Evolutionary conservation across 23 tunicate species (phyloP).

Genomic region (Halocynthia roretzi): DNA sequence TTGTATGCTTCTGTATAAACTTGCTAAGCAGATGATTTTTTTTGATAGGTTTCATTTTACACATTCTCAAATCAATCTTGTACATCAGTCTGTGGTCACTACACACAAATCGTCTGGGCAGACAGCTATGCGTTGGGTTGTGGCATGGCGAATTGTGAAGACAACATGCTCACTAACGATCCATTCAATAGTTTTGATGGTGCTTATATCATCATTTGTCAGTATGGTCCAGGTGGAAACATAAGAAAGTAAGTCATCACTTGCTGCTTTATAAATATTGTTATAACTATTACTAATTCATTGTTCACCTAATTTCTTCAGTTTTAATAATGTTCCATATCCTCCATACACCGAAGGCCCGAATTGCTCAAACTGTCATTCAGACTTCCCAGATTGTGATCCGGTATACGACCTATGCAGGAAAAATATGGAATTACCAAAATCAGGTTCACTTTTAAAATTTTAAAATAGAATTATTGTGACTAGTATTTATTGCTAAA

Average conservation of each 20-base stretch:
- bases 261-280: background rate
- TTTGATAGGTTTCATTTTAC: background rate
- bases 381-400: constrained; percentile 14
- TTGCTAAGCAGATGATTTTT: background rate
- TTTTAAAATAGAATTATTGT: no score
- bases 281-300: background rate
- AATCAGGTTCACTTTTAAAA: no score
- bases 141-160: constrained; percentile 12
- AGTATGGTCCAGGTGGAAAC: constrained; percentile 21
- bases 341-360: constrained; percentile 5
- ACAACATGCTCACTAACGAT: background rate
- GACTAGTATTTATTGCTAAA: background rate
- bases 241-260: constrained; percentile 2
- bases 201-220: constrained; percentile 1
- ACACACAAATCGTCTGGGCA: constrained; percentile 23
- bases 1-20: background rate
- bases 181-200: background rate
- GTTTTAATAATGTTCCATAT: no score
- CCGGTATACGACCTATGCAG: background rate
- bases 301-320: no score
- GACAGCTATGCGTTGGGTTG: constrained; percentile 26
- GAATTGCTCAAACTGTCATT: constrained; percentile 11
- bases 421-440: background rate
- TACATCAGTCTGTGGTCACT: constrained; percentile 22
- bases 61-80: background rate